Evolutionary conservation across 2,888 invertebrate species (phyloP).

Genomic region (Mesoligia furuncula): DNA sequence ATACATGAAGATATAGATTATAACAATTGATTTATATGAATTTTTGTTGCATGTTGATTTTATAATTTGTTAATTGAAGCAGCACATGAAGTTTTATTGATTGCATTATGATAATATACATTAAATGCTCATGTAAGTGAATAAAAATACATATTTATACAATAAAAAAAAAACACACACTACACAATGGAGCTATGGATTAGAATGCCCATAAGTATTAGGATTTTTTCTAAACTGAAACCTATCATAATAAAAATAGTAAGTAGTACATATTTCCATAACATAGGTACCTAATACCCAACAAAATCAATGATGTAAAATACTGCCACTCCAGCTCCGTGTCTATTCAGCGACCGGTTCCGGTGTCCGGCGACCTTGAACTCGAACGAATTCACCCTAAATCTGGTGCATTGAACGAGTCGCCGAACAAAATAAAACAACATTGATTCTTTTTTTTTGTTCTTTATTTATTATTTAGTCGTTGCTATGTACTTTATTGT

Average conservation of each 20-base stretch:
- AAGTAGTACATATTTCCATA: background rate
- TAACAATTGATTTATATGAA: slow-evolving; percentile 18
- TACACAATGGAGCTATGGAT: background rate
- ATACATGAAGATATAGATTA: background rate
- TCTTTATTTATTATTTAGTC: background rate
- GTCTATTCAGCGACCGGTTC: slow-evolving; percentile 65
- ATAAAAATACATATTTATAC: background rate
- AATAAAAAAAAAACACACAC: background rate
- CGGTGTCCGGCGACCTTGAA: slow-evolving; percentile 69
- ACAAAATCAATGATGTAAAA: background rate
- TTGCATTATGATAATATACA: background rate
- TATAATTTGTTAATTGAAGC: slow-evolving; percentile 21
- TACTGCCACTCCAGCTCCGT: slow-evolving; percentile 24
- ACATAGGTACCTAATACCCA: background rate
- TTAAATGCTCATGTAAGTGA: background rate
- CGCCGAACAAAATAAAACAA: slow-evolving; percentile 12
- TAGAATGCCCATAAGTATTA: background rate
- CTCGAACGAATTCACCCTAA: slow-evolving; percentile 65
- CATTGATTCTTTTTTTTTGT: slow-evolving; percentile 14
- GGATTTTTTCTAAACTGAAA: background rate
- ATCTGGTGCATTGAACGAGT: slow-evolving; percentile 59
- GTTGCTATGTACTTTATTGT: background rate
- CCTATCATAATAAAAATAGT: background rate
- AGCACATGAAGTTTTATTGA: background rate
- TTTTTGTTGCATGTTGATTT: background rate